These are phyloP conservation scores for Tipula lateralis DNA, from an alignment of 2,888 invertebrate species.

Conservation along the genomic window DNA sequence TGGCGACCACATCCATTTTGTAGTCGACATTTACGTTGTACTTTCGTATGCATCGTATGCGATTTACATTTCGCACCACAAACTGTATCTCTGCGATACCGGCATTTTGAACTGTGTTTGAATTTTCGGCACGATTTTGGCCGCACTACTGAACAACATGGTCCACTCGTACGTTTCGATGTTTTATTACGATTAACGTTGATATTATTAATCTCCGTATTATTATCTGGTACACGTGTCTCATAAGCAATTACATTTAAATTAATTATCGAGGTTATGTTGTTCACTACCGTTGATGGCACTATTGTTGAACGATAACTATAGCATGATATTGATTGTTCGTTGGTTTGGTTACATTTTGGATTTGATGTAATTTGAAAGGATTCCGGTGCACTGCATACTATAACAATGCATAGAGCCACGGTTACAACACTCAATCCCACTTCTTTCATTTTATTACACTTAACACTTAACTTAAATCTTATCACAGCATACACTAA, in stretches of 20 bases:
- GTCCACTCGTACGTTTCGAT: slow-evolving; percentile 41
- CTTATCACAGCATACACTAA: neutral
- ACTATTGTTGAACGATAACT: neutral
- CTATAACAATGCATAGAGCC: neutral
- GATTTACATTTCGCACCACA: slow-evolving; percentile 44
- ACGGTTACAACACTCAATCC: too few relatives aligned
- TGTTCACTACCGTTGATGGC: neutral
- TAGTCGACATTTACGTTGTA: slow-evolving; percentile 30
- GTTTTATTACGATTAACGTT: slow-evolving; percentile 43
- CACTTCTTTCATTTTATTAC: too few relatives aligned
- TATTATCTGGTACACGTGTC: slow-evolving; percentile 33
- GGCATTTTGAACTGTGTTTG: slow-evolving; percentile 37
- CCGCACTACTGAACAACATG: slow-evolving; percentile 44
- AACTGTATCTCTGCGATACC: slow-evolving; percentile 39
- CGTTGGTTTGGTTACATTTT: neutral
- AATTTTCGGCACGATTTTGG: slow-evolving; percentile 35
- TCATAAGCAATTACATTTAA: slow-evolving; percentile 34
- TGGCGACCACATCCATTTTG: slow-evolving; percentile 30
- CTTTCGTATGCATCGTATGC: slow-evolving; percentile 40
- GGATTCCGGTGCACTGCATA: neutral
- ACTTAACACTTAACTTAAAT: too few relatives aligned
- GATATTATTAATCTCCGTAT: slow-evolving; percentile 40
- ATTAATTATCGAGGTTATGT: slow-evolving; percentile 35
- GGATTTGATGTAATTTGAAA: neutral
- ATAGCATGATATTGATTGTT: neutral